A percentile compares a stretch with the other conserved stretches of the same genome.
Evolutionary conservation across 2,888 invertebrate genomes (phyloP).

Genomic region (Drosophila yooni): DNA sequence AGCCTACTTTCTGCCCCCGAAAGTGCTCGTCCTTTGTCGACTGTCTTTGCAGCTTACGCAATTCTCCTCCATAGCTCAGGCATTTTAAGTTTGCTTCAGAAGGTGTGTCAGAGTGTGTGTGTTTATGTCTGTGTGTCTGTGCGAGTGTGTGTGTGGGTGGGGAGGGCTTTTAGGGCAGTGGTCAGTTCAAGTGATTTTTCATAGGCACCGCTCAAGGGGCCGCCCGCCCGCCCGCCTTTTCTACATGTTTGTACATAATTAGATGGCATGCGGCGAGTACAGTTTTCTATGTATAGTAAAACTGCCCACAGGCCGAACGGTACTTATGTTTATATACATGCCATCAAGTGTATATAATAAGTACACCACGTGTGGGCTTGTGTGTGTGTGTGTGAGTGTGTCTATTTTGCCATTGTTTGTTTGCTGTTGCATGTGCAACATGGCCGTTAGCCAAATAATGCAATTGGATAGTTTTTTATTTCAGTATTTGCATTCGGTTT

Average conservation of each 20-base stretch:
- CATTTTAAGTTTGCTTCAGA: conserved; percentile 6
- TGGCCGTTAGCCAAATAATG: conserved; percentile 60
- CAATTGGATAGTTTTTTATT: conserved; percentile 32
- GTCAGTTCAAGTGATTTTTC: conserved; percentile 70
- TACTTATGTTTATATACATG: conserved; percentile 36
- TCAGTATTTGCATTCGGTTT: neutral
- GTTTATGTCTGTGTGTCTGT: neutral
- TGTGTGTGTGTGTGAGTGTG: conserved; percentile 12
- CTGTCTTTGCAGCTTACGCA: conserved; percentile 57
- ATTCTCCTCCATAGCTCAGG: conserved; percentile 55
- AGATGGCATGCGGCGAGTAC: conserved; percentile 64
- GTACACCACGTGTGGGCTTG: neutral
- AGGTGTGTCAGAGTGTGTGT: neutral
- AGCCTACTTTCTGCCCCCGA: conserved; percentile 56
- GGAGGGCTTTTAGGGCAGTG: conserved; percentile 11
- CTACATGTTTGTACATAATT: conserved; percentile 69
- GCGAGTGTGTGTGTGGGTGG: neutral
- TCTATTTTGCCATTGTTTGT: conserved; percentile 34
- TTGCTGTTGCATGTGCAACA: conserved; percentile 24
- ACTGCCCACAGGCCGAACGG: conserved; percentile 47
- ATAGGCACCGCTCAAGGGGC: conserved; percentile 31
- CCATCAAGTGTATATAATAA: conserved; percentile 45
- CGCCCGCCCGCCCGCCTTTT: conserved; percentile 23
- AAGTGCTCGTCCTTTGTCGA: conserved; percentile 20
- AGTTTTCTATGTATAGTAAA: conserved; percentile 70